Base-by-base conservation (phyloP, 2,888 invertebrate genomes). In the Dichetophora obliterata region DNA sequence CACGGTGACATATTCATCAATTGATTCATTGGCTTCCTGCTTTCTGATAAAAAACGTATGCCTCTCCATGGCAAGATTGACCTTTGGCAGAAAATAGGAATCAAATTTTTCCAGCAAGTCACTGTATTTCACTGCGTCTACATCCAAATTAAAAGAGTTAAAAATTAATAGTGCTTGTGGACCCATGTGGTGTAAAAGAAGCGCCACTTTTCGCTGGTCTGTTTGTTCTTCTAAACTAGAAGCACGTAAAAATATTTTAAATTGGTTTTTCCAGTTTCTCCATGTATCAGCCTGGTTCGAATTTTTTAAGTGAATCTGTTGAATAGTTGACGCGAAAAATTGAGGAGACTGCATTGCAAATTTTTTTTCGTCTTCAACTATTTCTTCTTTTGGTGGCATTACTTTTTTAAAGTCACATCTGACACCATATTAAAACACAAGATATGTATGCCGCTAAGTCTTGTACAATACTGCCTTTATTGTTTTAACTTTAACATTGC, bases 61-160 rank as follows among this genome's bases (percentile, higher is more conserved):
- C 16, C 63, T 22, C 16, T 52, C 76, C 65, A 74, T 65, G 1
- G 65, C 31, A 5, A 74, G 9, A n/a, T 75, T 76, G 9, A 70
- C 24, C 52, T 70, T 71, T 2, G 66, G 66, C 22, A 66, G 3
- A 31, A 66, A 31, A 34, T 66, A 31, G 5, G 31, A 2, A n/a
- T 71, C 75, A 37, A 76, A 76, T 22, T 43, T 57, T 24, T 68
- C 66, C 2, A 54, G 14, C 27, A 75, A n/a, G 9, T 57, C 68
- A 24, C 22, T 22, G n/a, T 66, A 75, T 11, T 66, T 66, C 0
- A 68, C 24, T 2, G 4, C 22, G 16, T 59, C 59, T 1, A 73
- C 54, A 16, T 69, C 14, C 2, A 19, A 31, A 61, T 76, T 72
- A 34, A 76, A 76, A 1, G 77, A 63, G 34, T 77, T 70, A 19